Evolutionary conservation across 2,797 vertebrate genomes (phyloP), one percentile per base, ranked within the genome.

Genomic region (Emydoidea blandingii): DNA sequence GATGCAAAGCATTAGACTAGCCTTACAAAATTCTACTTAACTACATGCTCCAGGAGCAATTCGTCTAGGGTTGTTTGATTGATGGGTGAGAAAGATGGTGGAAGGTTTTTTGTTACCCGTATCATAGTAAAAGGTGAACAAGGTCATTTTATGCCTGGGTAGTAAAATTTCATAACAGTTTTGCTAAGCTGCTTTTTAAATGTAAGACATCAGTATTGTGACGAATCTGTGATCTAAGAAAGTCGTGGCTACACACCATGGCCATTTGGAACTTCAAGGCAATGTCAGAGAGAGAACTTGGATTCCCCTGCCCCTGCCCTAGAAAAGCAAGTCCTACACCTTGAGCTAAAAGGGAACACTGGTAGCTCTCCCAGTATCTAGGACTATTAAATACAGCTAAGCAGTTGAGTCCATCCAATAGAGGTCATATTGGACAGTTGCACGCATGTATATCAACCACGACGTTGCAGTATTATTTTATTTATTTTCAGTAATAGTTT

Each of bases 371-470:
- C 57, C 16, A 3, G 19, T 0, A 1, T 25, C 29, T 52, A 1
- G 57, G 50, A 79, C 6, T 15, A 50, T 31, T 65, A 87, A 86
- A 88, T 29, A 9, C 12, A 0, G 2, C 41, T 15, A 0, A 95
- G 97, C 2, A 94, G 18, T 72, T 52, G 87, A 72, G 56, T n/a
- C 50, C n/a, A 11, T 62, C 96, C 97, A 88, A 93, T 3, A 78
- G 97, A 96, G 95, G 96, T 94, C 96, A 94, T 90, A 94, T 90
- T 91, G 95, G 96, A 47, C 94, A 62, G 79, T 18, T 54, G 11
- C 83, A 62, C 31, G 19, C 14, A 34, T 3, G 8, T 27, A 34
- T 12, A 72, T 44, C 6, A 2, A 15, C 0, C 7, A 34, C 1
- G 62, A 68, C 1, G 12, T 29, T 1, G 34, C 53, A 12, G 2